Percentiles rank a stretch among this genome's conserved stretches.
Conservation (phyloP, 1,140 invertebrate species). For the Bradynema listronoti region DNA sequence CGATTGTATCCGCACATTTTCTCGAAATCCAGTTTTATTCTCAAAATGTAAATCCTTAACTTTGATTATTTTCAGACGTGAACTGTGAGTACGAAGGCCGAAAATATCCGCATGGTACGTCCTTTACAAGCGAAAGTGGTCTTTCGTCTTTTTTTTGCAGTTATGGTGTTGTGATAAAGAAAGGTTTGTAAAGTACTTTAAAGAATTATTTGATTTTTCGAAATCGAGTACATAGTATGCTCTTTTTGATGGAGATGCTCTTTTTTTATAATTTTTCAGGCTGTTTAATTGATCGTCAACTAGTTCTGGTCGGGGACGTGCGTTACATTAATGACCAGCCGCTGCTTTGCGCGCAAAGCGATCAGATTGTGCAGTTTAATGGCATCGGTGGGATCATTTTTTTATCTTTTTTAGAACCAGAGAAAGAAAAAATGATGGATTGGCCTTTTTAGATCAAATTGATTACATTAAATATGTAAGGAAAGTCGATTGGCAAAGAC, state of each 20-base stretch:
- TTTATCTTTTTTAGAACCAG: constrained; percentile 1
- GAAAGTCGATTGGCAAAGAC: background rate
- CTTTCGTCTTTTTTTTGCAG: constrained; percentile 27
- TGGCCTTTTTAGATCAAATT: background rate
- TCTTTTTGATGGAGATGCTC: background rate
- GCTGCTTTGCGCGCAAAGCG: constrained; percentile 34
- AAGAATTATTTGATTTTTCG: background rate
- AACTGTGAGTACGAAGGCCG: constrained; percentile 33
- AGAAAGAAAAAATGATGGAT: constrained; percentile 1
- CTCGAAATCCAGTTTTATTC: constrained; percentile 7
- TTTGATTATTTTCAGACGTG: constrained; percentile 20
- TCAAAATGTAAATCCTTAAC: constrained; percentile 7
- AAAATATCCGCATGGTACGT: constrained; percentile 29
- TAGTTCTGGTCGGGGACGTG: constrained; percentile 39
- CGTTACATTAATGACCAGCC: constrained; percentile 30
- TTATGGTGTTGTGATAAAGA: constrained; percentile 31
- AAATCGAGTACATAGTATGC: background rate
- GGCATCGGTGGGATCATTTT: constrained; percentile 16
- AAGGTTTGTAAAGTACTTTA: background rate
- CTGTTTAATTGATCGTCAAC: constrained; percentile 29
- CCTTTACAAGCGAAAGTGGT: constrained; percentile 20
- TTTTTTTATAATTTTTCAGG: constrained; percentile 24
- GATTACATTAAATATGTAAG: background rate
- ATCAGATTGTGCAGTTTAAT: constrained; percentile 28
- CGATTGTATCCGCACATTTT: constrained; percentile 25